Conservation (phyloP, 2,888 invertebrate species). For the Rhamphomyia laevipes region DNA sequence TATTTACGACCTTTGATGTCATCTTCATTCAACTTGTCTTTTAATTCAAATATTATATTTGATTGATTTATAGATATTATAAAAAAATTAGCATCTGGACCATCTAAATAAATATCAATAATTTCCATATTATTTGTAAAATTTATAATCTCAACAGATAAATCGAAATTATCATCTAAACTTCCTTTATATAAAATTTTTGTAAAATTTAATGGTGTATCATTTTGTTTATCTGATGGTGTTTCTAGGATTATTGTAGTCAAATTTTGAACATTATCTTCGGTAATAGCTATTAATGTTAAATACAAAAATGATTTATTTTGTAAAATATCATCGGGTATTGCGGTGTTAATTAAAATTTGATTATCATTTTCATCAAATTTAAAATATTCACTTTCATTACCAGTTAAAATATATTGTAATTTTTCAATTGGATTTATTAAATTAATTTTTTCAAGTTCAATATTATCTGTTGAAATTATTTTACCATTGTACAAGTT, state of each 20-base stretch:
- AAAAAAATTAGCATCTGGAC: too few species aligned
- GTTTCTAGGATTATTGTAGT: too few species aligned
- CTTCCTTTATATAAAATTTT: too few species aligned
- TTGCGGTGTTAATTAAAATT: slow-evolving; percentile 6
- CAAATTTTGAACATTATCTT: too few species aligned
- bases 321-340: slow-evolving; percentile 4
- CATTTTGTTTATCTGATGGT: too few species aligned
- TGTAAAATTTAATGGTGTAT: too few species aligned
- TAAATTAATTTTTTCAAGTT: slow-evolving; percentile 15
- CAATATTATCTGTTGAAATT: slow-evolving; percentile 11
- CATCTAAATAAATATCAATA: too few species aligned
- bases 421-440: slow-evolving; percentile 8
- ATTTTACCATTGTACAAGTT: slow-evolving; percentile 16
- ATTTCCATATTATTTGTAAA: too few species aligned
- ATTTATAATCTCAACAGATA: too few species aligned
- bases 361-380: slow-evolving; percentile 2
- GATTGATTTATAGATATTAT: too few species aligned
- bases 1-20: background rate
- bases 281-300: too few species aligned
- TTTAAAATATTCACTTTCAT: slow-evolving; percentile 13
- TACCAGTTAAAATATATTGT: slow-evolving; percentile 12
- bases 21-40: background rate
- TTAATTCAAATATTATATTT: background rate
- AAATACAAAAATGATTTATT: background rate
- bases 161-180: too few species aligned